phyloP scores from a whole-genome alignment of 1,140 invertebrate species.

The Trinorchestia longiramus region DNA sequence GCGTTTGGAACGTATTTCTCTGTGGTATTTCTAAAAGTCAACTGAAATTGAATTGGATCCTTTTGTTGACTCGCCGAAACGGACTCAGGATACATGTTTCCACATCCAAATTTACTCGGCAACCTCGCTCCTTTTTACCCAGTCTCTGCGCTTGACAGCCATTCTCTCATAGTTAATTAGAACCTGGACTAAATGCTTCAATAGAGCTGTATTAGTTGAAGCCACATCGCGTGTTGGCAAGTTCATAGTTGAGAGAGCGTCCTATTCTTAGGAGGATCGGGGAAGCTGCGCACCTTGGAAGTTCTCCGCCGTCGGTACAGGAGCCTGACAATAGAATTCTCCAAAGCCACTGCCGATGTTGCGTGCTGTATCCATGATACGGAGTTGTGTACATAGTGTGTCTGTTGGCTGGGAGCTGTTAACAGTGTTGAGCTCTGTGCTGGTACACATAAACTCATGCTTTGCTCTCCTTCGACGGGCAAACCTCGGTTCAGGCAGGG shows the following conservation, averaged over 20 bases:
- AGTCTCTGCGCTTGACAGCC: neutral
- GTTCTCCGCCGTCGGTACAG: neutral
- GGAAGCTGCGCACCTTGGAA: neutral
- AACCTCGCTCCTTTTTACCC: neutral
- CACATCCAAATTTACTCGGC: neutral
- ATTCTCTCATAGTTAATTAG: neutral
- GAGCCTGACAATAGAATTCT: neutral
- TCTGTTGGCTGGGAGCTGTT: slow-evolving; percentile 39
- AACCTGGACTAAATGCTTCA: neutral
- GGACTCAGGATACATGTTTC: neutral
- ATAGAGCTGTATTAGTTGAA: neutral
- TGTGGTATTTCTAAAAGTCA: too few relatives aligned
- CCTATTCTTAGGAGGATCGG: slow-evolving; percentile 2
- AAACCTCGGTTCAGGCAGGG: neutral
- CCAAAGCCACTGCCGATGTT: slow-evolving; percentile 8
- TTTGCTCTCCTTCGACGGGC: slow-evolving; percentile 3
- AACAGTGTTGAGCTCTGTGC: slow-evolving; percentile 12
- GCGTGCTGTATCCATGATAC: slow-evolving; percentile 31
- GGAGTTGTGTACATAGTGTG: slow-evolving; percentile 42
- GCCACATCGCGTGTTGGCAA: slow-evolving; percentile 5
- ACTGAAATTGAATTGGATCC: too few relatives aligned
- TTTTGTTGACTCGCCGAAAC: too few relatives aligned
- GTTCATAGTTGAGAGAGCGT: neutral
- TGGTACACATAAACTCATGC: slow-evolving; percentile 40
- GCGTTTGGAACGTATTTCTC: too few relatives aligned